Base-by-base conservation (phyloP, 2,113 vertebrate genomes). In the Epinephelus lanceolatus region DNA sequence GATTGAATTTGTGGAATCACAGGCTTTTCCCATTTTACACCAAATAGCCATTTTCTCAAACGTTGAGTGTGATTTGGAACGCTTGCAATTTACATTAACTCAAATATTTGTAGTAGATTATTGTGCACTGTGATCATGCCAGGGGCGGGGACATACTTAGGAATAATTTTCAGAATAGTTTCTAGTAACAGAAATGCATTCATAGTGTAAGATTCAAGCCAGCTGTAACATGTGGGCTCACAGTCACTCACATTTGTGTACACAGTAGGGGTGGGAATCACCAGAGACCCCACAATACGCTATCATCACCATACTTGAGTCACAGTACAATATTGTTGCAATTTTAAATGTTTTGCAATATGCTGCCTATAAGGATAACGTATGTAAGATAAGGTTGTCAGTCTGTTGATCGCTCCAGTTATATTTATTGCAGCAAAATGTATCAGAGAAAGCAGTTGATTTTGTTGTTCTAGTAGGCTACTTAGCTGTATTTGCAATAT, bases 1-100 rank as follows among this genome's bases (percentile, higher is more conserved):
- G 27, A 78, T 19, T 23, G 52, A 65, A 51, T 83, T 57, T 71
- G 19, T 57, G n/a, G 59, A 57, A 65, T 65, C 15, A 18, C 21
- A 65, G 2, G 17, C 30, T 59, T 72, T 71, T 66, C 11, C 37
- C 30, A 68, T 66, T 77, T 66, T 51, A 49, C 27, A 56, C 18
- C 40, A 45, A 57, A 55, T 12, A 37, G 45, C 15, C 21, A 53
- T 61, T 42, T 42, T 45, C n/a, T 53, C 15, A 30, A 21, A n/a
- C 23, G 11, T 49, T 59, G 40, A 63, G 25, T 63, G 23, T 45
- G 18, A 71, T 56, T 65, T 80, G 18, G 8, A 56, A 33, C 1
- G 5, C 9, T 14, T 65, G 37, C 25, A 56, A 65, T 65, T 65
- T 80, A 37, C 23, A 65, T 23, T 18, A 63, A 61, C 45, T 8